Evolutionary conservation across 2,797 vertebrate species (phyloP).

Genomic region (Synanceia verrucosa): DNA sequence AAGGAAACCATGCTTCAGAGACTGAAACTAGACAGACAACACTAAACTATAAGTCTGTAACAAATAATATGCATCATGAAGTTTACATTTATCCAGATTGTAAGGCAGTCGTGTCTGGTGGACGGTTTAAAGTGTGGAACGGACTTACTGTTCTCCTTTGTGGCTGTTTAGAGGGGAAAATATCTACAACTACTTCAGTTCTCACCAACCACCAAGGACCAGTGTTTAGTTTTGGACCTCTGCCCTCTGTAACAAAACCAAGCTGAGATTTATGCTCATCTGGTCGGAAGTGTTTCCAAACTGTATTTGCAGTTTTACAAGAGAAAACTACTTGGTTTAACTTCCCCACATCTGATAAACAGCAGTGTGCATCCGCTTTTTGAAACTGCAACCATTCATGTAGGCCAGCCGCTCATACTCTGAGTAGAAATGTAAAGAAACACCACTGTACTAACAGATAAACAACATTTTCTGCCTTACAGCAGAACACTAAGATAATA

Average conservation of each 20-base stretch:
- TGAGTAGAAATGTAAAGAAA: neutral
- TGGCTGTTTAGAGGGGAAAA: neutral
- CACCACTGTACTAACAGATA: neutral
- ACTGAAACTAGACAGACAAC: too few species aligned
- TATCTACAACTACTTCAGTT: neutral
- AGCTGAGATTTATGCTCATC: neutral
- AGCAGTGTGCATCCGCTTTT: neutral
- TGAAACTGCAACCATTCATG: neutral
- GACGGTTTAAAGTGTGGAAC: too few species aligned
- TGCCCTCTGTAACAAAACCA: neutral
- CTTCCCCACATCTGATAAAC: neutral
- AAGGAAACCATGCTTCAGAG: too few species aligned
- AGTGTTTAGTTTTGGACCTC: neutral
- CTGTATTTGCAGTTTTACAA: neutral
- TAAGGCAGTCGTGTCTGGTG: too few species aligned
- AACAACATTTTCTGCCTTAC: neutral
- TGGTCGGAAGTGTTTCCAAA: neutral
- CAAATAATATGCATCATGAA: too few species aligned
- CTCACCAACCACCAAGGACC: neutral
- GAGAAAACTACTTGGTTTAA: neutral
- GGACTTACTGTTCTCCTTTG: too few species aligned
- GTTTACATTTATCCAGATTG: too few species aligned
- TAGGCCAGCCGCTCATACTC: accelerated
- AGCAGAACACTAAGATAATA: neutral
- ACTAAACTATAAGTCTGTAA: too few species aligned